phyloP scores from a whole-genome alignment of 1,140 invertebrate species.

The Zophobas morio region DNA sequence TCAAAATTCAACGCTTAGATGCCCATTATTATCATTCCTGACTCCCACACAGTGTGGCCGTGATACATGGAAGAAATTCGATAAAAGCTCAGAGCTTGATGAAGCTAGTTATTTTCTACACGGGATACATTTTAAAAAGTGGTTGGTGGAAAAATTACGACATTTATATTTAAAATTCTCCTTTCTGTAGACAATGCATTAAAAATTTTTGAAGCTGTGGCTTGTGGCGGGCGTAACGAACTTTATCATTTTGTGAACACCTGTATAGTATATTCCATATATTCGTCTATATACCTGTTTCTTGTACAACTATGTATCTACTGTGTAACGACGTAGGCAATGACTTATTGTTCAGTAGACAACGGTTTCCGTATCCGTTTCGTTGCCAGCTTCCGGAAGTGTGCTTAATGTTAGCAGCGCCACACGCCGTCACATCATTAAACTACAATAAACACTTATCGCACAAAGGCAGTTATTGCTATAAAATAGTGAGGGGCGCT shows the following conservation, averaged over 20 bases:
- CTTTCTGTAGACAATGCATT: too few species aligned
- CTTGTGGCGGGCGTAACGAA: too few species aligned
- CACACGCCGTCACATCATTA: constrained; percentile 58
- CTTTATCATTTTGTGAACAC: too few species aligned
- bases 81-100: neutral
- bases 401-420: constrained; percentile 56
- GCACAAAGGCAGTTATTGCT: constrained; percentile 59
- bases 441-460: constrained; percentile 63
- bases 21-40: too few species aligned
- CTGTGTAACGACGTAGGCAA: constrained; percentile 35
- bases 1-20: neutral
- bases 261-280: too few species aligned
- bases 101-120: too few species aligned
- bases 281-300: too few species aligned
- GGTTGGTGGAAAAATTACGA: too few species aligned
- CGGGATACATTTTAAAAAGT: too few species aligned
- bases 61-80: neutral
- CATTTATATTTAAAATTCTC: too few species aligned
- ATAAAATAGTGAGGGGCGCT: constrained; percentile 53
- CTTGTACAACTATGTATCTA: neutral
- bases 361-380: constrained; percentile 59
- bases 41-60: too few species aligned
- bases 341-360: constrained; percentile 56
- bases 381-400: constrained; percentile 58
- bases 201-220: too few species aligned